Percentiles rank a stretch among this genome's conserved stretches.
Conservation (phyloP, 2,113 vertebrate genomes). For the Pica pica region DNA sequence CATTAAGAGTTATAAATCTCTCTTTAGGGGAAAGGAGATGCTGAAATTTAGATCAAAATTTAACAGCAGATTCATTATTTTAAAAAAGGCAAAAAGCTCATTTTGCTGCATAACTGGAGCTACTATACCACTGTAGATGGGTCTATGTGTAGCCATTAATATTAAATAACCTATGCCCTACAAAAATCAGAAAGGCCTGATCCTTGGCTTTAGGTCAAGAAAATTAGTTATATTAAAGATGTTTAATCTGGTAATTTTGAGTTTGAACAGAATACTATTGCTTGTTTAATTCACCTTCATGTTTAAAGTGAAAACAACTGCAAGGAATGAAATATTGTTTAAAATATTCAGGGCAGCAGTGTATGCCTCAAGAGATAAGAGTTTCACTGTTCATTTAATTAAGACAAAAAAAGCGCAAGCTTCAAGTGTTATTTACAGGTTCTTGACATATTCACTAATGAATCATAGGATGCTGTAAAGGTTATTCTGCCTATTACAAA, state of each 20-base stretch:
- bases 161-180: neutral
- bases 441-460: constrained; percentile 33
- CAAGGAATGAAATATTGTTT: neutral
- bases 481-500: constrained; percentile 39
- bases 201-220: neutral
- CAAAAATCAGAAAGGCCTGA: neutral
- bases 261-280: neutral
- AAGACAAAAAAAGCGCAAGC: neutral
- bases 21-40: neutral
- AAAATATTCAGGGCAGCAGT: constrained; percentile 33
- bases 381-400: constrained; percentile 36
- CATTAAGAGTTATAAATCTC: neutral
- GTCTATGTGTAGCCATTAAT: neutral
- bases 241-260: neutral
- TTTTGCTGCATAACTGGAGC: neutral
- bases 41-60: neutral
- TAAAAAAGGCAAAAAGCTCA: neutral
- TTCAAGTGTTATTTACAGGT: constrained; percentile 26
- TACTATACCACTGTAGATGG: neutral
- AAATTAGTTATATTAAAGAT: neutral
- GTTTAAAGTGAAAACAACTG: constrained; percentile 2
- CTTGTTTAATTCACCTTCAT: neutral
- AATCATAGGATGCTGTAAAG: constrained; percentile 18
- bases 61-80: neutral
- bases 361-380: constrained; percentile 26